phyloP scores from a whole-genome alignment of 2,797 vertebrate genomes.

The Coilia nasus region DNA sequence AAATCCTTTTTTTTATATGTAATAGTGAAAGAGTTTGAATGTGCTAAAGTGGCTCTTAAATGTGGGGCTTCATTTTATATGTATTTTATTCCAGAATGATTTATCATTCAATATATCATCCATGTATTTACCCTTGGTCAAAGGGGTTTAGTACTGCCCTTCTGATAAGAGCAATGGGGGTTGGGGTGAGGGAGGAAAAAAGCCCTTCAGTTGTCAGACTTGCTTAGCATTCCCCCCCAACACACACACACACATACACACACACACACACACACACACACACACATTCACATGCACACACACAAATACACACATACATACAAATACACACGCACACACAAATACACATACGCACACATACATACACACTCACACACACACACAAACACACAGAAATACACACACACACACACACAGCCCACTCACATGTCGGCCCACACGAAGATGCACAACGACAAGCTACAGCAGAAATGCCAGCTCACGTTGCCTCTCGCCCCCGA shows the following conservation, averaged over 20 bases:
- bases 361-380: too few relatives aligned
- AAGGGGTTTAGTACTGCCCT: not conserved
- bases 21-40: not conserved
- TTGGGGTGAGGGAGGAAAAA: not conserved
- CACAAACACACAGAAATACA: too few relatives aligned
- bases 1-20: not conserved
- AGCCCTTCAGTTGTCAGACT: not conserved
- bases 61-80: not conserved
- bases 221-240: not conserved
- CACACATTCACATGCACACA: too few relatives aligned
- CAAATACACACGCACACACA: too few relatives aligned
- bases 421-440: constrained; percentile 73
- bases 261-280: too few relatives aligned
- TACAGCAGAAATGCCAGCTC: constrained; percentile 79
- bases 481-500: constrained; percentile 72
- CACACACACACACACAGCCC: not conserved
- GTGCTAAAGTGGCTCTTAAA: not conserved
- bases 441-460: constrained; percentile 82
- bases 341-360: too few relatives aligned
- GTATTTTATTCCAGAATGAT: not conserved
- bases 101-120: not conserved
- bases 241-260: not conserved
- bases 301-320: too few relatives aligned
- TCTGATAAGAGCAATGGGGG: not conserved
- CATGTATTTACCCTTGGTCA: not conserved